phyloP scores from a whole-genome alignment of 2,797 vertebrate species.

The Xenentodon cancila region DNA sequence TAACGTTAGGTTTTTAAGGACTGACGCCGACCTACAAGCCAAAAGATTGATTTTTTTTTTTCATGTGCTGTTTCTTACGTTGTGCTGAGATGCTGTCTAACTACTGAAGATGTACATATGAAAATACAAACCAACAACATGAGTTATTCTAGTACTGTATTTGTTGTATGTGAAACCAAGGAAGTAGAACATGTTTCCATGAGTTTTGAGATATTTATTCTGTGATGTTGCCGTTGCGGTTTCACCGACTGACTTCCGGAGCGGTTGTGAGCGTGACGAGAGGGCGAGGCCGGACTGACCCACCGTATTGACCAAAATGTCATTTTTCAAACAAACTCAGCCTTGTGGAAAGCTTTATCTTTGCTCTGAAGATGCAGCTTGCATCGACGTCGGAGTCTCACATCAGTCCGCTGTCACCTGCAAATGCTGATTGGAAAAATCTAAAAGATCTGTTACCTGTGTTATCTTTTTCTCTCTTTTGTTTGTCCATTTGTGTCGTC shows the following conservation, averaged over 20 bases:
- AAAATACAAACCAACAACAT: constrained; percentile 55
- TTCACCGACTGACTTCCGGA: constrained; percentile 46
- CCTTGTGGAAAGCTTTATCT: constrained; percentile 44
- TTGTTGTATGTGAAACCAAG: constrained; percentile 66
- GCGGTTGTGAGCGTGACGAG: constrained; percentile 39
- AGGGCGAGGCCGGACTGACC: constrained; percentile 38
- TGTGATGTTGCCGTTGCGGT: constrained; percentile 43
- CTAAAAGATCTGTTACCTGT: no score
- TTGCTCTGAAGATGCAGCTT: constrained; percentile 14
- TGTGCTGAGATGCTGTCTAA: constrained; percentile 60
- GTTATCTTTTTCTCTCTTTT: no score
- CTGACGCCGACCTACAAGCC: constrained; percentile 56
- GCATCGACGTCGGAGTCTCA: neutral
- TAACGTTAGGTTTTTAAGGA: constrained; percentile 13
- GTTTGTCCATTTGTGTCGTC: no score
- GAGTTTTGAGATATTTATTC: constrained; percentile 78
- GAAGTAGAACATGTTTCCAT: constrained; percentile 55
- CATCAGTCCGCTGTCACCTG: no score
- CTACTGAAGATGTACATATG: constrained; percentile 72
- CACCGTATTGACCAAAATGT: constrained; percentile 39
- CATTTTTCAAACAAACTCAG: constrained; percentile 19
- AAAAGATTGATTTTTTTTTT: constrained; percentile 69
- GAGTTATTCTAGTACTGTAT: constrained; percentile 61
- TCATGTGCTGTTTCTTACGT: constrained; percentile 48
- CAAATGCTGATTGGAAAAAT: neutral